Evolutionary conservation across 2,797 vertebrate species (phyloP).

Genomic region (Trematomus bernacchii): DNA sequence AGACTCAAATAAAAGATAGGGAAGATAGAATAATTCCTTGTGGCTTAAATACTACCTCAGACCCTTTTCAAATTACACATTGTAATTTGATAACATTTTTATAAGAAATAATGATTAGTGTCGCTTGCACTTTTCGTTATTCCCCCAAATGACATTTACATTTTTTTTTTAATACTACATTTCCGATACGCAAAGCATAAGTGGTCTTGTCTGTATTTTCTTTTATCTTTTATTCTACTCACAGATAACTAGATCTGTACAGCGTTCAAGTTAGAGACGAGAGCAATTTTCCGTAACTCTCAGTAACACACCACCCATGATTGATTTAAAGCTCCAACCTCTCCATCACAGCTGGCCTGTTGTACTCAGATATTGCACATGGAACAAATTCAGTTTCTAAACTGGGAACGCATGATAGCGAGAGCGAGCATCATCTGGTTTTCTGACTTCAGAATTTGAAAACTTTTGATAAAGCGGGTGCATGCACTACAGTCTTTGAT

Average conservation of each 20-base stretch:
- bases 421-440: conserved; percentile 65
- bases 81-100: neutral
- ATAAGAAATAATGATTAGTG: neutral
- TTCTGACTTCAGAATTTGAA: conserved; percentile 50
- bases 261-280: conserved; percentile 35
- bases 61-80: neutral
- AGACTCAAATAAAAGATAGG: too few species aligned
- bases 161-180: neutral
- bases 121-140: neutral
- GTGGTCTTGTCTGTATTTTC: neutral
- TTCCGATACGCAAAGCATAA: neutral
- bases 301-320: conserved; percentile 40
- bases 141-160: neutral
- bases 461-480: conserved; percentile 58
- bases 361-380: conserved; percentile 65
- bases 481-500: conserved; percentile 25
- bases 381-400: conserved; percentile 61
- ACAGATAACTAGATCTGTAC: conserved; percentile 3
- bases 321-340: conserved; percentile 59
- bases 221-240: neutral
- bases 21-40: too few species aligned
- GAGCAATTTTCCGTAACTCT: conserved; percentile 52
- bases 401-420: conserved; percentile 40
- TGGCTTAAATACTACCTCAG: neutral
- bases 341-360: conserved; percentile 63